These are phyloP conservation scores for Varanus salvator DNA, from an alignment of 2,113 vertebrate genomes.

Conservation along the genomic window DNA sequence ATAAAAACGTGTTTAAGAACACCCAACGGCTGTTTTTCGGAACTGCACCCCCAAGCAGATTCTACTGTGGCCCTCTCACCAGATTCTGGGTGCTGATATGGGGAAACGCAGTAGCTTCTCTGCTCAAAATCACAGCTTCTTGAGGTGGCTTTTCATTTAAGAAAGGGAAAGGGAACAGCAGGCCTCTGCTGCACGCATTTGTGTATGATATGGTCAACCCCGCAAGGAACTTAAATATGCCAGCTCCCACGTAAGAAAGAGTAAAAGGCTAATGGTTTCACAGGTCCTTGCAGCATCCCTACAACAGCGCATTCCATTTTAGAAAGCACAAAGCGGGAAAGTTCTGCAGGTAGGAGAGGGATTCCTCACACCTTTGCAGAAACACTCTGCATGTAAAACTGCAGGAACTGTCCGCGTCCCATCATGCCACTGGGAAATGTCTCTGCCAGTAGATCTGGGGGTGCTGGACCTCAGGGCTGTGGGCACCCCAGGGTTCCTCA, in stretches of 20 bases:
- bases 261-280: not conserved
- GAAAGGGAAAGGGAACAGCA: not conserved
- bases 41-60: not conserved
- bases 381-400: not conserved
- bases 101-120: not conserved
- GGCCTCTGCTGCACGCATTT: not conserved
- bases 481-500: too few relatives aligned
- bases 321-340: not conserved
- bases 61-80: not conserved
- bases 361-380: not conserved
- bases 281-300: not conserved
- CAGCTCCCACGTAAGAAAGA: not conserved
- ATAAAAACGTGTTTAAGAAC: too few relatives aligned
- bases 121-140: not conserved
- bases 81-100: not conserved
- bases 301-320: not conserved
- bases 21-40: not conserved
- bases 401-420: not conserved
- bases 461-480: too few relatives aligned
- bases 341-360: not conserved
- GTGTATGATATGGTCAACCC: not conserved
- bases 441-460: too few relatives aligned
- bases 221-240: not conserved
- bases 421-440: not conserved
- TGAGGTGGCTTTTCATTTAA: not conserved